Percentiles rank a stretch among this genome's conserved stretches.
These are phyloP conservation scores for Antigone vipio DNA, from an alignment of 2,113 vertebrate species.

Conservation along the genomic window DNA sequence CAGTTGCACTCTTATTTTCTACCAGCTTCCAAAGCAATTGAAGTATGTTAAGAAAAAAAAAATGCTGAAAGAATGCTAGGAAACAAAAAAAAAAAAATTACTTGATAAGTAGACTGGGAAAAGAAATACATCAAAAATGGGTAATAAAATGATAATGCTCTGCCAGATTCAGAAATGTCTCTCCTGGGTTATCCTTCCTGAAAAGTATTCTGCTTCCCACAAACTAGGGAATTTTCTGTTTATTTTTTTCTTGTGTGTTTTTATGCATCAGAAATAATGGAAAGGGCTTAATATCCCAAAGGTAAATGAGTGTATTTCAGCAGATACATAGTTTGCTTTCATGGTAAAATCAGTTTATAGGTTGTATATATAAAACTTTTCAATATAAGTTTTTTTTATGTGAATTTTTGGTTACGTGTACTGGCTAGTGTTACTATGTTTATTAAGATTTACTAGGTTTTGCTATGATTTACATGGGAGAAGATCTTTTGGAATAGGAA, in stretches of 20 bases:
- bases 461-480: neutral
- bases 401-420: neutral
- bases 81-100: neutral
- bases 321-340: neutral
- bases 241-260: neutral
- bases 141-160: neutral
- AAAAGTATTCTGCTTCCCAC: neutral
- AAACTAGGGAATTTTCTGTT: neutral
- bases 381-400: neutral
- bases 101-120: neutral
- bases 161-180: neutral
- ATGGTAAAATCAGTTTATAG: neutral
- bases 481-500: neutral
- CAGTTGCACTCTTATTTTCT: neutral
- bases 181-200: neutral
- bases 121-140: neutral
- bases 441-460: neutral
- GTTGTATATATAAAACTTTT: neutral
- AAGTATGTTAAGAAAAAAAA: neutral
- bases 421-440: neutral
- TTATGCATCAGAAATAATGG: neutral
- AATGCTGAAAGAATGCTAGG: neutral
- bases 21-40: neutral
- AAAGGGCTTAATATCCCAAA: neutral
- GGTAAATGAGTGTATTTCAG: neutral